Percentiles rank a stretch among this genome's conserved stretches.
Evolutionary conservation across 1,140 invertebrate species (phyloP).

Genomic region (Drosophila truncata): DNA sequence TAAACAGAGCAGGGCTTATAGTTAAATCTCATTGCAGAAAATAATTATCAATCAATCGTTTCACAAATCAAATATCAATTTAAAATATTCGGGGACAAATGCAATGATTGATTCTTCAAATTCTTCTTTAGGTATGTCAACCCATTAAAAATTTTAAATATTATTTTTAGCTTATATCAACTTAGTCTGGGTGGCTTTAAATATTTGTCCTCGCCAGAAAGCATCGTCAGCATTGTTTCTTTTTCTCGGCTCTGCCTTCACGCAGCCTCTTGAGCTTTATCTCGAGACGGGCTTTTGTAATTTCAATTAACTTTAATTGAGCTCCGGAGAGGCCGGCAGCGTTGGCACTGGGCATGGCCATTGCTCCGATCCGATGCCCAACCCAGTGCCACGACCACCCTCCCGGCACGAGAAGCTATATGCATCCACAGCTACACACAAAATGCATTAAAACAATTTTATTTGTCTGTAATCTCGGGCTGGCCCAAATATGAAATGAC

Average conservation of each 20-base stretch:
- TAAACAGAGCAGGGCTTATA: not conserved
- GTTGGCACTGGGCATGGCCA: conserved; percentile 35
- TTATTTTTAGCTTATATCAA: not conserved
- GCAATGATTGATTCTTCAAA: not conserved
- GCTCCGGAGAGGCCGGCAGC: conserved; percentile 27
- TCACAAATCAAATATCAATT: not conserved
- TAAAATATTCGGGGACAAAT: not conserved
- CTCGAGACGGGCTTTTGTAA: conserved; percentile 50
- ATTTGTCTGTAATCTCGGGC: conserved; percentile 56
- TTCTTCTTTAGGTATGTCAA: not conserved
- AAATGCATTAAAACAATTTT: conserved; percentile 60
- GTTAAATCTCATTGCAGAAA: not conserved
- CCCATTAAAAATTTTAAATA: not conserved
- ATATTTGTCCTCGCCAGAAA: conserved; percentile 36
- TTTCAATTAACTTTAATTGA: conserved; percentile 67
- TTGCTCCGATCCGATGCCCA: conserved; percentile 36
- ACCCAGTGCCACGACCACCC: conserved; percentile 11
- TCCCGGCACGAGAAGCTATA: conserved; percentile 11
- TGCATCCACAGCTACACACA: conserved; percentile 39
- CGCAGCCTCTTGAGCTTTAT: conserved; percentile 10
- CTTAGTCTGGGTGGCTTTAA: conserved; percentile 3
- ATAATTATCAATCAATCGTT: not conserved
- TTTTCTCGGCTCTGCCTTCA: conserved; percentile 27
- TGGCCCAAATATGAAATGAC: conserved; percentile 60
- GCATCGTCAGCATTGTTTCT: conserved; percentile 27